phyloP scores from a whole-genome alignment of 1,140 invertebrate species.

The Harlomillsia oculata region DNA sequence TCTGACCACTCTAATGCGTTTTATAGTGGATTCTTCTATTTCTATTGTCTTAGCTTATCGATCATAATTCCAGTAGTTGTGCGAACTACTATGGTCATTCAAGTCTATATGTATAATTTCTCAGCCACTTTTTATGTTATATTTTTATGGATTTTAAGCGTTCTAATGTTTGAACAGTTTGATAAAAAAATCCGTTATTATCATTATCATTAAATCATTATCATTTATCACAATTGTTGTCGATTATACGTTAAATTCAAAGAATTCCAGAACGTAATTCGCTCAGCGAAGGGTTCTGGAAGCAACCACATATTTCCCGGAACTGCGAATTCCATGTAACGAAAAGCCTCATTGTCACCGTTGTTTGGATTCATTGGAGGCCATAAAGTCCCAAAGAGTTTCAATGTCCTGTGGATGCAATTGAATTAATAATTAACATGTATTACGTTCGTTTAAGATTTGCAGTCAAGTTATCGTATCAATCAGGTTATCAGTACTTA shows the following conservation, averaged over 20 bases:
- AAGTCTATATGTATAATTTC: background rate
- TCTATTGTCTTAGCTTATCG: too few relatives aligned
- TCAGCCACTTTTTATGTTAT: background rate
- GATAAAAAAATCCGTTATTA: background rate
- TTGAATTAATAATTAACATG: background rate
- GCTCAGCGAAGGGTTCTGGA: slow-evolving; percentile 5
- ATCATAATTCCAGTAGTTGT: too few relatives aligned
- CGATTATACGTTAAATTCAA: background rate
- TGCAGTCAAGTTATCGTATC: background rate
- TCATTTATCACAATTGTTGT: background rate
- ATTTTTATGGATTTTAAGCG: background rate
- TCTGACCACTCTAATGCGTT: too few relatives aligned
- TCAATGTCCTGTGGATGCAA: background rate
- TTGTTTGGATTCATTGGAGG: slow-evolving; percentile 7
- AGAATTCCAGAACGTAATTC: slow-evolving; percentile 19
- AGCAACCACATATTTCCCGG: too few relatives aligned
- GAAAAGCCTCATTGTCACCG: background rate
- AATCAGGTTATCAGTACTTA: background rate
- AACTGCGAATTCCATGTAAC: slow-evolving; percentile 10
- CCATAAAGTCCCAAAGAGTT: slow-evolving; percentile 3
- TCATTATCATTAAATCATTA: background rate
- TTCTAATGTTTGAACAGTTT: background rate
- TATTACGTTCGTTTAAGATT: background rate
- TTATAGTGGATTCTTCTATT: too few relatives aligned
- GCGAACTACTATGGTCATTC: background rate